Percentiles rank a stretch among this genome's conserved stretches.
Conservation (phyloP, 2,888 invertebrate species). For the Scrobipalpa costella region DNA sequence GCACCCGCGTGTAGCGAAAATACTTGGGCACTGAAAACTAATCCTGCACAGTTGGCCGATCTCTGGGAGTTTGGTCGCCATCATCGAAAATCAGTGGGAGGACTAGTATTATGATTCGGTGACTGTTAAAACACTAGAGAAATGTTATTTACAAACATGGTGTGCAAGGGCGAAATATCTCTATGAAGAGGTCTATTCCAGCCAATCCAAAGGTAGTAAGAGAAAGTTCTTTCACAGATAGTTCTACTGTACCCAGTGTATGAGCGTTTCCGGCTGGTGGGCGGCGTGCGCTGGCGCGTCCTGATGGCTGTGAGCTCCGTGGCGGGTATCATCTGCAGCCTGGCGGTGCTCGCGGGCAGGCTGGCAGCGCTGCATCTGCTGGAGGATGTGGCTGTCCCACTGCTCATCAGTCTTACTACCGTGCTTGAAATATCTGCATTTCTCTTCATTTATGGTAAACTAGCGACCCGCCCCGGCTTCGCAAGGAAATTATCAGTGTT, state of each 20-base stretch:
- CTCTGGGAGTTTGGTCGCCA: too few relatives aligned
- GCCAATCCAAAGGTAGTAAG: too few relatives aligned
- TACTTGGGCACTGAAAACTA: too few relatives aligned
- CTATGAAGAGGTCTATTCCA: too few relatives aligned
- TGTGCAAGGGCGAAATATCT: too few relatives aligned
- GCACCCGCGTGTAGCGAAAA: too few relatives aligned
- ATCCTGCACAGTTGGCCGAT: too few relatives aligned
- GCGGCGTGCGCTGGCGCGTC: slow-evolving; percentile 58
- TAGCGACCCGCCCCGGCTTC: too few relatives aligned
- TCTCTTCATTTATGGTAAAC: slow-evolving; percentile 63
- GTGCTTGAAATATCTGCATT: slow-evolving; percentile 59
- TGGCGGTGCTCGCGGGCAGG: slow-evolving; percentile 48
- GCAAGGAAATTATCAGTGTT: too few relatives aligned
- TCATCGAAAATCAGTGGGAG: too few relatives aligned
- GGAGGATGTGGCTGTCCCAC: slow-evolving; percentile 57
- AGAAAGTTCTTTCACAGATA: slow-evolving; percentile 51
- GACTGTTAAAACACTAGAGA: too few relatives aligned
- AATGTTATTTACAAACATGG: too few relatives aligned
- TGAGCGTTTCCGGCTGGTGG: slow-evolving; percentile 56
- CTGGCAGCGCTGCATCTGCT: slow-evolving; percentile 47
- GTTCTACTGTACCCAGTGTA: slow-evolving; percentile 59
- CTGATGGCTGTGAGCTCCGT: slow-evolving; percentile 46
- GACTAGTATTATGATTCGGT: not conserved
- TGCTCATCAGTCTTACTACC: slow-evolving; percentile 52
- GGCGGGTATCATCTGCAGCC: slow-evolving; percentile 44